A percentile compares a stretch with the other conserved stretches of the same genome.
Evolutionary conservation across 2,888 invertebrate species (phyloP).

Genomic region (Drosophila paracracens): DNA sequence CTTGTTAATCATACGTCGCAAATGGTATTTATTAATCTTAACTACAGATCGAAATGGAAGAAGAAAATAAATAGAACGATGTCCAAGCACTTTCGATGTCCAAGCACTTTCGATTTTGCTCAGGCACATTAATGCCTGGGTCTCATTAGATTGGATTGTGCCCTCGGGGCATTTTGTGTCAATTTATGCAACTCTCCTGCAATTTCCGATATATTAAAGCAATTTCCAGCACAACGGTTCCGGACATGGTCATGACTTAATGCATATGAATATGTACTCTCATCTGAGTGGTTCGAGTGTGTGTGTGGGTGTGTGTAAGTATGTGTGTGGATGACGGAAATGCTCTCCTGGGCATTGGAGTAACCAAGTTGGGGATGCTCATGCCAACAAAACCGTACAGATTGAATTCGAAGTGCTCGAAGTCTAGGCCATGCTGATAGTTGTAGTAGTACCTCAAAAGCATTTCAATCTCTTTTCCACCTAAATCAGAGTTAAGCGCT

Average conservation of each 20-base stretch:
- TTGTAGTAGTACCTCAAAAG: constrained; percentile 19
- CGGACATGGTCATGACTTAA: constrained; percentile 61
- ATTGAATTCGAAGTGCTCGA: constrained; percentile 25
- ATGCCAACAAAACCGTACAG: constrained; percentile 11
- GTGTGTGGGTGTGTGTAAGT: constrained; percentile 26
- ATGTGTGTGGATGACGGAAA: constrained; percentile 52
- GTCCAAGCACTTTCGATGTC: neutral
- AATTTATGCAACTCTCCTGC: constrained; percentile 82
- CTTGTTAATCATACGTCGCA: neutral
- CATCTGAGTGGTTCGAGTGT: constrained; percentile 12
- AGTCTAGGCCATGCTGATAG: constrained; percentile 9
- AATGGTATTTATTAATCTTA: neutral
- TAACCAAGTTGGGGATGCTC: constrained; percentile 27
- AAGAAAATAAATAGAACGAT: neutral
- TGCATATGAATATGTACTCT: constrained; percentile 62
- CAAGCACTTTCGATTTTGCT: constrained; percentile 53
- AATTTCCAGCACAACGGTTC: constrained; percentile 70
- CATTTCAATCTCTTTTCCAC: constrained; percentile 50
- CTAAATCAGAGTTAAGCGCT: constrained; percentile 68
- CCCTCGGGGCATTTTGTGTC: constrained; percentile 82
- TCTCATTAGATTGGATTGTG: constrained; percentile 74
- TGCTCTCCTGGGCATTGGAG: constrained; percentile 64
- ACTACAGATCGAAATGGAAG: no score
- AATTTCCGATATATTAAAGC: constrained; percentile 81
- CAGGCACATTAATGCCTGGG: constrained; percentile 29